A percentile compares a stretch with the other conserved stretches of the same genome.
phyloP scores from a whole-genome alignment of 2,888 invertebrate genomes.

The Priocnemis perturbator region DNA sequence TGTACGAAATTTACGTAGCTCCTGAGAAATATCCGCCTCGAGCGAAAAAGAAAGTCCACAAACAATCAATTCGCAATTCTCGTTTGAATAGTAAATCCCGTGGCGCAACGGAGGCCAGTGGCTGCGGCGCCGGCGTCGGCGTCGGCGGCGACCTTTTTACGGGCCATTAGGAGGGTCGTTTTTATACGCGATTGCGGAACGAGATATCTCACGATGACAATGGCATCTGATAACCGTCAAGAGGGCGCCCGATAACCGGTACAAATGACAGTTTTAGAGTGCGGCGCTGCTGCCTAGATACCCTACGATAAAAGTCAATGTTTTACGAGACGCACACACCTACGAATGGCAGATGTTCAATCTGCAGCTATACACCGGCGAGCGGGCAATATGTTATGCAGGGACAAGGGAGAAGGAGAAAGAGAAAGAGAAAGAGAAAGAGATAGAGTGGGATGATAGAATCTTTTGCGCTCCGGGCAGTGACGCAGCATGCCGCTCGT shows the following conservation, averaged over 20 bases:
- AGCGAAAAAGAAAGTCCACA: background rate
- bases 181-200: too few species aligned
- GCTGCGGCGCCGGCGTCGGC: constrained; percentile 8
- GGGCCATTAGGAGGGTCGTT: too few species aligned
- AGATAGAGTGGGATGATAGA: constrained; percentile 35
- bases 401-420: too few species aligned
- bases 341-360: constrained; percentile 35
- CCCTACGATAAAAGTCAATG: constrained; percentile 27
- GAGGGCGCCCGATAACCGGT: constrained; percentile 3
- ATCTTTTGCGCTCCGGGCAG: constrained; percentile 38
- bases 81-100: constrained; percentile 15
- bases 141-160: background rate
- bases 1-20: too few species aligned
- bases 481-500: constrained; percentile 23
- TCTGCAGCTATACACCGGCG: constrained; percentile 27
- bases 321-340: constrained; percentile 26
- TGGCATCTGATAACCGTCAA: constrained; percentile 3
- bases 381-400: constrained; percentile 21
- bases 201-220: background rate
- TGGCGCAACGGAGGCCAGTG: background rate
- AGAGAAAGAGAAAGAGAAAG: too few species aligned
- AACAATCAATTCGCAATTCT: background rate
- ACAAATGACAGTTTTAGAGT: constrained; percentile 5
- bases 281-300: constrained; percentile 2
- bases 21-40: constrained; percentile 28